phyloP scores from a whole-genome alignment of 2,797 vertebrate species.

The Scomberomorus guttatus region DNA sequence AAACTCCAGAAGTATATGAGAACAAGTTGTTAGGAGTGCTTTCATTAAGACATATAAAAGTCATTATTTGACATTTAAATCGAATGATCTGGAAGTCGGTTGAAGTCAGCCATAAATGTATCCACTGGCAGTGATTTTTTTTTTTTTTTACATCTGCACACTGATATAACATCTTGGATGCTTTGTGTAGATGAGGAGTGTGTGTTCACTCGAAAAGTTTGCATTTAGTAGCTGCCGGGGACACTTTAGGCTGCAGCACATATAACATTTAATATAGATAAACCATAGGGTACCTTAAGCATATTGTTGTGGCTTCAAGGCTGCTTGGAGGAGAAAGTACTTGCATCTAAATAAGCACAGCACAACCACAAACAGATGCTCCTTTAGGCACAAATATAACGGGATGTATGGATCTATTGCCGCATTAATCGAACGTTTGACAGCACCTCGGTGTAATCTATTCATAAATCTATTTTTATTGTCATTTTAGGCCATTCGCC shows the following conservation, averaged over 20 bases:
- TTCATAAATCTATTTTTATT: conserved; percentile 62
- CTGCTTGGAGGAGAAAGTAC: conserved; percentile 11
- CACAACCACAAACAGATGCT: conserved; percentile 41
- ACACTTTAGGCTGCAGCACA: conserved; percentile 22
- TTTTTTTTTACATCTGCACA: neutral
- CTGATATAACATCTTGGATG: neutral
- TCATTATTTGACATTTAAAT: conserved; percentile 23
- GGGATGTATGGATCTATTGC: conserved; percentile 11
- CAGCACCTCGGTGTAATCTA: conserved; percentile 17
- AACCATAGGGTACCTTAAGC: neutral
- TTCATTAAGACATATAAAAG: conserved; percentile 30
- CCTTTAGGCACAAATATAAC: conserved; percentile 14
- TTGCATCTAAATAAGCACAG: conserved; percentile 14
- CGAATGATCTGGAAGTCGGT: conserved; percentile 9
- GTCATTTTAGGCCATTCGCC: conserved; percentile 40
- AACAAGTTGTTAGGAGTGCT: neutral
- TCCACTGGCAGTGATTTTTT: neutral
- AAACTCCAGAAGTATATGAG: conserved; percentile 8
- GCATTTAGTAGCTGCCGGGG: neutral
- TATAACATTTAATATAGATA: neutral
- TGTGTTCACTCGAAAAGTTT: conserved; percentile 6
- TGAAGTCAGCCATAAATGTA: conserved; percentile 25
- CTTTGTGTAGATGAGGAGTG: neutral
- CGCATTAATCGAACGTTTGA: conserved; percentile 19
- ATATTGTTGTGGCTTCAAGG: conserved; percentile 12